Evolutionary conservation across 1,140 invertebrate genomes (phyloP), one percentile per base, ranked within the genome.

Genomic region (Oppia nitens): DNA sequence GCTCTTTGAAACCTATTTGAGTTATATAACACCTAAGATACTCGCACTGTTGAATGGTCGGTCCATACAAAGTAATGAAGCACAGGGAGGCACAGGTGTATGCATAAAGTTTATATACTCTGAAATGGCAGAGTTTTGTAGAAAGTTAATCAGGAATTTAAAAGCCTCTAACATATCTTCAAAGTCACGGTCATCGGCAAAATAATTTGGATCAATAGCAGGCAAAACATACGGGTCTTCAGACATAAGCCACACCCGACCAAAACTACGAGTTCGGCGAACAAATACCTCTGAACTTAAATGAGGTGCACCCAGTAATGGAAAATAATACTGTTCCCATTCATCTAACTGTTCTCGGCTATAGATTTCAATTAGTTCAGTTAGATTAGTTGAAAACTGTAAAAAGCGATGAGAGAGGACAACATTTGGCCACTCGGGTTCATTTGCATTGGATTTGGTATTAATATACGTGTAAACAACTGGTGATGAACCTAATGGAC

Each of bases 161-260:
- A n/a, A n/a, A n/a, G n/a, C n/a, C n/a, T n/a, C n/a, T n/a, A n/a
- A n/a, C n/a, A n/a, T n/a, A n/a, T n/a, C n/a, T n/a, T n/a, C n/a
- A n/a, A n/a, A n/a, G n/a, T 92, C 87, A 20, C 79, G 74, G 1
- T 82, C 81, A 54, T 89, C 82, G 4, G 77, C 74, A 63, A 93
- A 81, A 65, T 93, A 93, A 68, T 91, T 92, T 0, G 92, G 87
- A 68, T 90, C 84, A 51, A 97, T 90, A 17, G 87, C 75, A 0
- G 93, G 93, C 69, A 90, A 83, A 60, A 90, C 83, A 60, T 82
- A 83, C 0, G 92, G 92, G 72, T 91, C 84, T 25, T 77, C 79
- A 58, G 81, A 84, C 4, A 83, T 73, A 4, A 94, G 67, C 60
- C 80, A 76, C 26, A 90, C 75, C 55, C 72, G 74, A 1, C 86